These are phyloP conservation scores for Sylvicapra grimmia DNA, from an alignment of 2,113 vertebrate species.

Conservation along the genomic window DNA sequence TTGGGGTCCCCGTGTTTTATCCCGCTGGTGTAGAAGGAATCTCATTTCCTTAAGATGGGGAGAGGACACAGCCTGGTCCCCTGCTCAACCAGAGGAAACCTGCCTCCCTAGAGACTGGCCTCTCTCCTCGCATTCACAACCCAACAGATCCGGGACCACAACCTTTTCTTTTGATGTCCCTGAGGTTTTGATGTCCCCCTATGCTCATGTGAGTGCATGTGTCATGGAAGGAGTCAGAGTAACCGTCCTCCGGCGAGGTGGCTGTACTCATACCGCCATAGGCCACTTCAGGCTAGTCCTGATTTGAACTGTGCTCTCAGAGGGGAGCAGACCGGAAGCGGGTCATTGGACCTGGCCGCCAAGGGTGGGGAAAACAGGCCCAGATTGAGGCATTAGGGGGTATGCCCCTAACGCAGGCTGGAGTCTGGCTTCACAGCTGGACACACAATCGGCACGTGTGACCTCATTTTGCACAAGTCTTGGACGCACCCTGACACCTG, in stretches of 20 bases:
- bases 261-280: neutral
- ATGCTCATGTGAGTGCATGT: neutral
- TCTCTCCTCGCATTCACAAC: neutral
- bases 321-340: neutral
- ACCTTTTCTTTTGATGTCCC: neutral
- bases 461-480: neutral
- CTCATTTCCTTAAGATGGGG: conserved; percentile 1
- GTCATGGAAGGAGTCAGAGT: neutral
- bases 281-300: neutral
- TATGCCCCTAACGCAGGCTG: neutral
- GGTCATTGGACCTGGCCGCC: neutral
- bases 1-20: conserved; percentile 60
- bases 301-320: neutral
- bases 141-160: neutral
- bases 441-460: neutral
- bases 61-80: neutral
- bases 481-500: neutral
- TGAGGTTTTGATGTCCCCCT: neutral
- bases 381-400: neutral
- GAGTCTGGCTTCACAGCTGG: neutral
- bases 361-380: neutral
- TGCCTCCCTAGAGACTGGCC: neutral
- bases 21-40: neutral
- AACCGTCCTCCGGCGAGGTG: neutral
- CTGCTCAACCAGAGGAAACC: neutral